phyloP scores from a whole-genome alignment of 2,797 vertebrate genomes.

The Anguilla megastoma region DNA sequence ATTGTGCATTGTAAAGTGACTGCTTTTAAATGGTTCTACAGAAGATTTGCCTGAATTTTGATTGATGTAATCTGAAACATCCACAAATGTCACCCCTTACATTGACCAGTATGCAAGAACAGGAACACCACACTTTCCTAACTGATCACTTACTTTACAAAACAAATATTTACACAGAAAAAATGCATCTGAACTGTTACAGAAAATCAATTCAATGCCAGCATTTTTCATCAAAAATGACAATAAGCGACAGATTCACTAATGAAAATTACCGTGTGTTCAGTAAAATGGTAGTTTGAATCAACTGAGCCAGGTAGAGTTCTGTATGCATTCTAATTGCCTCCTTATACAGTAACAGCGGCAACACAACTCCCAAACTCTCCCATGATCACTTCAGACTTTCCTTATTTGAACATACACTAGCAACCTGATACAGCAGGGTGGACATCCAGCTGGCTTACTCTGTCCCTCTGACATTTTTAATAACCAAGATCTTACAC shows the following conservation, averaged over 20 bases:
- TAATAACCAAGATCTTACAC: too few species aligned
- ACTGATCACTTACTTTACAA: background rate
- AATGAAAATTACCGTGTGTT: background rate
- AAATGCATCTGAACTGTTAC: background rate
- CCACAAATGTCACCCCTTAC: background rate
- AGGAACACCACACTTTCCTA: background rate
- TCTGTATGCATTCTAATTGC: background rate
- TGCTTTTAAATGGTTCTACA: background rate
- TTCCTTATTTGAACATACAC: background rate
- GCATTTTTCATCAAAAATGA: constrained; percentile 4
- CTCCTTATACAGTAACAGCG: background rate
- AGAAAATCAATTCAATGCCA: constrained; percentile 15
- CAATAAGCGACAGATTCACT: background rate
- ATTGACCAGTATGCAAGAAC: background rate
- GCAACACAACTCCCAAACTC: background rate
- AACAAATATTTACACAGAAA: background rate
- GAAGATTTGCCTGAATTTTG: background rate
- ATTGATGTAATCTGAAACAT: background rate
- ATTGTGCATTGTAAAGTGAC: background rate
- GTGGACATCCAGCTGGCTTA: background rate
- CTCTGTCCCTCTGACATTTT: too few species aligned
- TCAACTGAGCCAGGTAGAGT: background rate
- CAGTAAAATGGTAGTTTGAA: background rate
- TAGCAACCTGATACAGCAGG: background rate
- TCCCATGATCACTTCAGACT: background rate